These are phyloP conservation scores for Teleopsis dalmanni DNA, from an alignment of 1,140 invertebrate genomes.

Conservation along the genomic window DNA sequence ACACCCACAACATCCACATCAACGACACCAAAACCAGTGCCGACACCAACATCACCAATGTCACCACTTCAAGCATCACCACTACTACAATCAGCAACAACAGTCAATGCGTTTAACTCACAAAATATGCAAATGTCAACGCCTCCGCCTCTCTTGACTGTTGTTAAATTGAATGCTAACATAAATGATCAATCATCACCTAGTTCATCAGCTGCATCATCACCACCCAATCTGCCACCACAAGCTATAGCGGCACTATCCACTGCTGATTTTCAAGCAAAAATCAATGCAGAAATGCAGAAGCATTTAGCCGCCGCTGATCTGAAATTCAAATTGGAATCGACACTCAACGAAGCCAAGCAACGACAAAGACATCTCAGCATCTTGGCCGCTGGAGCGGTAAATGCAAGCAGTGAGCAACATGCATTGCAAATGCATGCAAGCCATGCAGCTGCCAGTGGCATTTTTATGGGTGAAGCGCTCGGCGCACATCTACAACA, in stretches of 20 bases:
- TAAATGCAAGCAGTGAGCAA: conserved; percentile 36
- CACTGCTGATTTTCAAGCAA: conserved; percentile 33
- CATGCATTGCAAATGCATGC: conserved; percentile 37
- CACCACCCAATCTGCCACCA: conserved; percentile 22
- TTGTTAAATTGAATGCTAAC: conserved; percentile 23
- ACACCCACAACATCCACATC: conserved; percentile 5
- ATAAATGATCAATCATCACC: conserved; percentile 15
- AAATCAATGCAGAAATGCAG: conserved; percentile 42
- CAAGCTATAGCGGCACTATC: no score
- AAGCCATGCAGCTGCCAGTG: conserved; percentile 2
- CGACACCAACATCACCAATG: conserved; percentile 7
- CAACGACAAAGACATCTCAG: conserved; percentile 19
- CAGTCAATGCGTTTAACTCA: conserved; percentile 4
- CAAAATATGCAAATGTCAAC: conserved; percentile 31
- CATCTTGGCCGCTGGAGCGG: conserved; percentile 1
- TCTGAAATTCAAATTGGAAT: conserved; percentile 39
- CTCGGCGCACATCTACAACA: conserved; percentile 34
- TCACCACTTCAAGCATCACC: conserved; percentile 14
- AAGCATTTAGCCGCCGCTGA: conserved; percentile 39
- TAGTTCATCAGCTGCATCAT: conserved; percentile 21
- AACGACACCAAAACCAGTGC: conserved; percentile 6
- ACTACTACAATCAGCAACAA: conserved; percentile 16
- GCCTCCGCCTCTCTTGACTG: conserved; percentile 28
- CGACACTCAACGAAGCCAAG: conserved; percentile 26
- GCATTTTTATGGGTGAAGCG: conserved; percentile 21